Conservation (phyloP, 2,113 vertebrate genomes). For the Motacilla tschutschensis region DNA sequence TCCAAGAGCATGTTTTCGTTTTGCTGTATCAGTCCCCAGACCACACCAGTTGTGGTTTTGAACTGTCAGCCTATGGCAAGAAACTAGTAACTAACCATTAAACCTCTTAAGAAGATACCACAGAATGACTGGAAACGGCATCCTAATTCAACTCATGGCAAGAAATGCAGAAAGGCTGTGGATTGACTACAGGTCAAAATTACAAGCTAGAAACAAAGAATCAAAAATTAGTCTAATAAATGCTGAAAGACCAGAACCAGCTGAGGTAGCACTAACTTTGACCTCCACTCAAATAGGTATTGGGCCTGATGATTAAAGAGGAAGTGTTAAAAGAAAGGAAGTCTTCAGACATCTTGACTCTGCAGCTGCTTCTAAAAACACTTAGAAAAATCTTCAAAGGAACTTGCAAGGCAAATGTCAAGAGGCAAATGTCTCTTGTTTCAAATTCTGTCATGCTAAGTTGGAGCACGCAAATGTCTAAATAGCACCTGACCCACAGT, state of each 20-base stretch:
- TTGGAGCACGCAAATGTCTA: not conserved
- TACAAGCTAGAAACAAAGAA: not conserved
- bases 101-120: not conserved
- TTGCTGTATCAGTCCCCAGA: not conserved
- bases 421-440: not conserved
- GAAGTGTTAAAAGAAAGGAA: not conserved
- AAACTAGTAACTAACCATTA: not conserved
- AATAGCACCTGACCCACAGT: not conserved
- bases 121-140: not conserved
- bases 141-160: not conserved
- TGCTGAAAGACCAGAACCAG: not conserved
- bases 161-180: not conserved
- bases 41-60: not conserved
- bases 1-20: not conserved
- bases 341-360: not conserved
- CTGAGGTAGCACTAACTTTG: not conserved
- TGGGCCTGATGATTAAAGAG: not conserved
- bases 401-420: not conserved
- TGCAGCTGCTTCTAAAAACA: not conserved
- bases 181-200: not conserved
- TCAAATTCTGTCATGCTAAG: not conserved
- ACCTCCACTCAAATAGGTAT: not conserved
- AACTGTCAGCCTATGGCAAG: not conserved
- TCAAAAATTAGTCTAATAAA: not conserved
- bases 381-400: not conserved